Evolutionary conservation across 2,113 vertebrate genomes (phyloP).

Genomic region (Pogona vitticeps): DNA sequence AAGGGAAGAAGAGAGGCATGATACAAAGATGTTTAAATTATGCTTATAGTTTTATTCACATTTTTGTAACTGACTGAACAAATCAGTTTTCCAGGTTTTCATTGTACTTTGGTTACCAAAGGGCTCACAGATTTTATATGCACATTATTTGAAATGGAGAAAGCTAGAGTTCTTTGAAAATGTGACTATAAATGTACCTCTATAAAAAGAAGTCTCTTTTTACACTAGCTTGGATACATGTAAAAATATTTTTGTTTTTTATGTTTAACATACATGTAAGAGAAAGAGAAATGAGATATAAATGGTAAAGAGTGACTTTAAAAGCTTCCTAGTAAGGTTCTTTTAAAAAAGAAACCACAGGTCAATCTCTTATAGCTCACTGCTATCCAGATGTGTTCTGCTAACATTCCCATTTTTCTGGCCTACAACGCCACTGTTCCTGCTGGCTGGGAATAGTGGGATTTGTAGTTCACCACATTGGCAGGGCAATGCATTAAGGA

Average conservation of each 20-base stretch:
- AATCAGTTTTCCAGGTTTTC: not conserved
- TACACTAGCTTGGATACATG: not conserved
- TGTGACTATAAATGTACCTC: not conserved
- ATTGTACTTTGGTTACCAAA: constrained; percentile 12
- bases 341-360: too few relatives aligned
- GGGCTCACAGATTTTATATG: not conserved
- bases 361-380: too few relatives aligned
- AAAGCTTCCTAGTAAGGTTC: too few relatives aligned
- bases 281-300: too few relatives aligned
- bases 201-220: not conserved
- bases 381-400: not conserved
- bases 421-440: too few relatives aligned
- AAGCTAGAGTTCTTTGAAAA: not conserved
- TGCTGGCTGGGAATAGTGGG: too few relatives aligned
- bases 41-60: not conserved
- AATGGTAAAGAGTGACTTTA: too few relatives aligned
- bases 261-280: not conserved
- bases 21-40: not conserved
- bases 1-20: not conserved
- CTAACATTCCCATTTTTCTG: not conserved
- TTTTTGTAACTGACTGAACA: not conserved
- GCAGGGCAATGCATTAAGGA: too few relatives aligned
- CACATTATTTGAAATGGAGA: not conserved
- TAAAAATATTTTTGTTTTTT: not conserved
- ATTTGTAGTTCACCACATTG: too few relatives aligned